Evolutionary conservation across 1,140 invertebrate genomes (phyloP).

Genomic region (Papilio glaucus): DNA sequence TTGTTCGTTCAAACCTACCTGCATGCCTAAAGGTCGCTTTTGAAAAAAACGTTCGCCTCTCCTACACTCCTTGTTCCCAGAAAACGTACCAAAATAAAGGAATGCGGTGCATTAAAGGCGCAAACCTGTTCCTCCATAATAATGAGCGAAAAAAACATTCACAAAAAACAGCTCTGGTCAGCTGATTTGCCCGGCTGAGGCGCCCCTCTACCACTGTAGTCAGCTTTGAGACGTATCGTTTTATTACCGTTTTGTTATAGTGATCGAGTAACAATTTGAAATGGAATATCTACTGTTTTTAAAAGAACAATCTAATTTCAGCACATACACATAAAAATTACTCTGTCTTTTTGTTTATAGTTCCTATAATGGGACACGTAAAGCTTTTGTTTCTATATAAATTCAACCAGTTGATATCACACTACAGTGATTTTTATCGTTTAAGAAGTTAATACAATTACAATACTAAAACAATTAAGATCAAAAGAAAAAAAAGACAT

Average conservation of each 20-base stretch:
- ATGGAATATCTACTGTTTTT: not conserved
- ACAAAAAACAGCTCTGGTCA: slow-evolving; percentile 61
- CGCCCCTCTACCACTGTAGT: slow-evolving; percentile 58
- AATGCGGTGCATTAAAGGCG: slow-evolving; percentile 54
- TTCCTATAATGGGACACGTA: too few species aligned
- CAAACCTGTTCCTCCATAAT: slow-evolving; percentile 63
- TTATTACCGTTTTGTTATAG: slow-evolving; percentile 31
- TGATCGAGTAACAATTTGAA: not conserved
- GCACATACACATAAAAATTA: too few species aligned
- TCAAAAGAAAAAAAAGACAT: too few species aligned
- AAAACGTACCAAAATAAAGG: slow-evolving; percentile 61
- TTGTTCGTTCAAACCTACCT: slow-evolving; percentile 49
- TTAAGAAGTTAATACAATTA: too few species aligned
- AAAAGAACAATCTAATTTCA: not conserved
- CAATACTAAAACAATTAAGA: too few species aligned
- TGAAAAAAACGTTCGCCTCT: slow-evolving; percentile 46
- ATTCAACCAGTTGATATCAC: too few species aligned
- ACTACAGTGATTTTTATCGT: too few species aligned
- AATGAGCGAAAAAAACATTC: slow-evolving; percentile 51
- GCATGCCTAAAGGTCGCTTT: slow-evolving; percentile 43
- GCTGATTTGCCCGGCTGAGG: slow-evolving; percentile 68
- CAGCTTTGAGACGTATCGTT: slow-evolving; percentile 23
- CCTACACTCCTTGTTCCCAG: slow-evolving; percentile 52
- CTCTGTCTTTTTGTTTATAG: too few species aligned
- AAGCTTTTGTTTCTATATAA: too few species aligned